phyloP scores from a whole-genome alignment of 2,797 vertebrate genomes.

The Enteromius afrohamiltoni region DNA sequence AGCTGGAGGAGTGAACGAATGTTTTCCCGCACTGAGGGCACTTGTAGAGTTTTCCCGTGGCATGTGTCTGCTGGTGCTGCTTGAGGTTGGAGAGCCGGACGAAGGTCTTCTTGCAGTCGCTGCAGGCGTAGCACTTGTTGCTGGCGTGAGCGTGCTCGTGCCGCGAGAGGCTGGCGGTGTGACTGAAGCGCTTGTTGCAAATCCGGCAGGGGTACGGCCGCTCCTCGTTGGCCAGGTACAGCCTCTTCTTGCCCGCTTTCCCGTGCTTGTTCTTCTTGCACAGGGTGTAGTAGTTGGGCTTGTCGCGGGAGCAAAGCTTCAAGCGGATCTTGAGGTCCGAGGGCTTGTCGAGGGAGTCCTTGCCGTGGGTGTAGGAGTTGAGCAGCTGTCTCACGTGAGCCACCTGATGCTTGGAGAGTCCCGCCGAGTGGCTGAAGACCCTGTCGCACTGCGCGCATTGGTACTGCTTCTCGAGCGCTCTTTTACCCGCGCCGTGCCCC shows the following conservation, averaged over 20 bases:
- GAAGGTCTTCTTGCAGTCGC: constrained; percentile 63
- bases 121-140: constrained; percentile 60
- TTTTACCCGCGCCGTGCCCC: constrained; percentile 27
- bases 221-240: constrained; percentile 44
- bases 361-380: constrained; percentile 75
- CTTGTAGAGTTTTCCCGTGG: constrained; percentile 72
- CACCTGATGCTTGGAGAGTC: constrained; percentile 77
- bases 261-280: constrained; percentile 80
- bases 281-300: constrained; percentile 81
- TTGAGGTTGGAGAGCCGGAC: constrained; percentile 64
- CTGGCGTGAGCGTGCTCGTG: constrained; percentile 71
- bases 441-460: constrained; percentile 80
- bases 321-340: constrained; percentile 82
- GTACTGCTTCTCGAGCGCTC: constrained; percentile 72
- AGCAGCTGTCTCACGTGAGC: constrained; percentile 78
- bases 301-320: constrained; percentile 80
- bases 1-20: constrained; percentile 80
- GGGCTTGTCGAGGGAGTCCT: constrained; percentile 74
- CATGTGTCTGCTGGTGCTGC: constrained; percentile 69
- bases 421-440: constrained; percentile 77
- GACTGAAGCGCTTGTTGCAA: constrained; percentile 72
- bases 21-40: constrained; percentile 77
- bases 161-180: constrained; percentile 69
- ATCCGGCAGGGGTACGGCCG: constrained; percentile 66
- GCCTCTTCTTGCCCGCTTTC: constrained; percentile 56